These are phyloP conservation scores for Myrmecobius fasciatus DNA, from an alignment of 2,113 vertebrate genomes.

Conservation along the genomic window DNA sequence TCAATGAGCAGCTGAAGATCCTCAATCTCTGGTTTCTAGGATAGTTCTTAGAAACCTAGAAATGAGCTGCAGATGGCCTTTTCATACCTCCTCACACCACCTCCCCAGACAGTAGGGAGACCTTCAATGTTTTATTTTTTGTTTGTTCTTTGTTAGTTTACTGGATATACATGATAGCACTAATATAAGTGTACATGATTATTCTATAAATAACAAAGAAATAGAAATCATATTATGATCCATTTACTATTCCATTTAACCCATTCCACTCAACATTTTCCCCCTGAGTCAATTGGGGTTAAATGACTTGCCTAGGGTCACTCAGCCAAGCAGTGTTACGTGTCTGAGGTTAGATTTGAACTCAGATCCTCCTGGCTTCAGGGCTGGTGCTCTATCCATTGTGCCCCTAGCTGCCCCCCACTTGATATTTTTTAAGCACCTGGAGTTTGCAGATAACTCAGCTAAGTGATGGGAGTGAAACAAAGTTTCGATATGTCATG, in stretches of 20 bases:
- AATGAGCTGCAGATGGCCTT: conserved; percentile 26
- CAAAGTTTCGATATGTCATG: background rate
- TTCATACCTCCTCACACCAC: background rate
- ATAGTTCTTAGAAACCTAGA: conserved; percentile 87
- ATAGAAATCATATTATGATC: background rate
- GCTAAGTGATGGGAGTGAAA: background rate
- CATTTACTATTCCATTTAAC: background rate
- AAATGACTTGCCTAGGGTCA: too few species aligned
- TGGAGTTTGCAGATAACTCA: background rate
- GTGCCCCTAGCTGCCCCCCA: too few species aligned
- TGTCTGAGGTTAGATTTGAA: too few species aligned
- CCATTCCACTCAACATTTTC: background rate
- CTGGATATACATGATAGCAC: background rate
- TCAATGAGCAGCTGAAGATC: conserved; percentile 94
- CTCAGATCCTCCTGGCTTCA: too few species aligned
- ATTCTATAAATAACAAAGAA: background rate
- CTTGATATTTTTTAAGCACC: background rate
- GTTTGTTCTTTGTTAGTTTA: background rate
- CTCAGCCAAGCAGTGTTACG: too few species aligned
- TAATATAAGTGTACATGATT: background rate
- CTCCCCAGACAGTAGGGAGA: background rate
- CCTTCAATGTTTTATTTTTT: too few species aligned
- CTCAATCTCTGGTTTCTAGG: conserved; percentile 95
- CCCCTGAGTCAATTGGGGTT: too few species aligned
- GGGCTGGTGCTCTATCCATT: too few species aligned